Percentiles rank a stretch among this genome's conserved stretches.
phyloP scores from a whole-genome alignment of 2,888 invertebrate species.

The Quadroppia sp. region DNA sequence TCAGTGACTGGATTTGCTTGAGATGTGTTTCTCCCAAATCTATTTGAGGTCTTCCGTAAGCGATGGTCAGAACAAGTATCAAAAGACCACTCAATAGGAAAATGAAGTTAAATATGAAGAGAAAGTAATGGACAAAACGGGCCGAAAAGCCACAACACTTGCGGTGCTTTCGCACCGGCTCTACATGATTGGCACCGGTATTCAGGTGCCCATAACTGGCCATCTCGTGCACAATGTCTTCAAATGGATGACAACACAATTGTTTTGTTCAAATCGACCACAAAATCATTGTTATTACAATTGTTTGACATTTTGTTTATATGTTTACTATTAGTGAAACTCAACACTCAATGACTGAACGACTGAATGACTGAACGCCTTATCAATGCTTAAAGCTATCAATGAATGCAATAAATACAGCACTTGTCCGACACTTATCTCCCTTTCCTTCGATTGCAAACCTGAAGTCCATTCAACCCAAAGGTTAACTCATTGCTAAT shows the following conservation, averaged over 20 bases:
- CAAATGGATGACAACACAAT: background rate
- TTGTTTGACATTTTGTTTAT: background rate
- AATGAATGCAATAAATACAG: too few relatives aligned
- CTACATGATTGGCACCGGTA: background rate
- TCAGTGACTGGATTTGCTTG: constrained; percentile 69
- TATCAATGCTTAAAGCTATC: background rate
- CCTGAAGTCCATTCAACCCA: too few relatives aligned
- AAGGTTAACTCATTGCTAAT: too few relatives aligned
- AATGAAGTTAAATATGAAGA: constrained; percentile 42
- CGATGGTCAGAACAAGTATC: constrained; percentile 57
- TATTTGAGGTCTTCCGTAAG: constrained; percentile 70
- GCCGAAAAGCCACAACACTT: constrained; percentile 42
- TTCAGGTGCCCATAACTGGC: constrained; percentile 23
- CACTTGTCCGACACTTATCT: too few relatives aligned
- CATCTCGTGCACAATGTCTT: background rate
- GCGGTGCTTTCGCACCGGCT: background rate
- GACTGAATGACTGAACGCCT: background rate
- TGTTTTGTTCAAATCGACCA: background rate
- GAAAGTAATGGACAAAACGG: constrained; percentile 34
- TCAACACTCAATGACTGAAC: background rate
- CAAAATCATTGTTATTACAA: background rate
- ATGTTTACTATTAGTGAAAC: background rate
- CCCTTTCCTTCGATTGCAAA: too few relatives aligned
- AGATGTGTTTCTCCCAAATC: constrained; percentile 62
- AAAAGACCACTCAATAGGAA: constrained; percentile 38